Percentiles rank a stretch among this genome's conserved stretches.
These are phyloP conservation scores for Amphiprion percula DNA, from an alignment of 2,113 vertebrate genomes.

Conservation along the genomic window DNA sequence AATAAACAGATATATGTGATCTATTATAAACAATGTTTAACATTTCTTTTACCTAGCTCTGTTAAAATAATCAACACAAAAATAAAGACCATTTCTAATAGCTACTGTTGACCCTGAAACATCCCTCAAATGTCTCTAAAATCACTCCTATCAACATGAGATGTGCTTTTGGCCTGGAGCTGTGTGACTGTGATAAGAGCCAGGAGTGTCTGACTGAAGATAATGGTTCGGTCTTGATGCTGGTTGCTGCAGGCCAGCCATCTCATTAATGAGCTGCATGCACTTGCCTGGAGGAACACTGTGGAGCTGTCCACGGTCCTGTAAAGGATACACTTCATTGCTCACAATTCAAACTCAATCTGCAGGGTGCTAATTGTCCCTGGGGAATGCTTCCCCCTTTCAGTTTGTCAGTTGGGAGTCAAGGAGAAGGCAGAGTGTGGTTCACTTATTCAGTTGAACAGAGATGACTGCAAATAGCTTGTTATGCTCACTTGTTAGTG, in stretches of 20 bases:
- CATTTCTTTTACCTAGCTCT: neutral
- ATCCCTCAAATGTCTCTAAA: slow-evolving; percentile 37
- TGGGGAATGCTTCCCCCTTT: slow-evolving; percentile 66
- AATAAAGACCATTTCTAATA: neutral
- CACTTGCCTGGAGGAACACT: slow-evolving; percentile 60
- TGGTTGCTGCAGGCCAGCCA: slow-evolving; percentile 75
- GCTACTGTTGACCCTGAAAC: slow-evolving; percentile 31
- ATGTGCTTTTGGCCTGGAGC: slow-evolving; percentile 8
- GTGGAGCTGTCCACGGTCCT: slow-evolving; percentile 76
- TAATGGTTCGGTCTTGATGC: slow-evolving; percentile 43
- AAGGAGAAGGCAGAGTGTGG: slow-evolving; percentile 74
- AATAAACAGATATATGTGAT: too few relatives aligned
- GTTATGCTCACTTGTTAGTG: slow-evolving; percentile 67
- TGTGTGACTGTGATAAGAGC: neutral
- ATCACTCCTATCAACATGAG: slow-evolving; percentile 19
- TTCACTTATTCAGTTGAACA: slow-evolving; percentile 59
- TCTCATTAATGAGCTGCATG: slow-evolving; percentile 80
- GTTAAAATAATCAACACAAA: neutral
- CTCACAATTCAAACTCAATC: slow-evolving; percentile 53
- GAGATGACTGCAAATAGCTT: slow-evolving; percentile 39
- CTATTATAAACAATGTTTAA: too few relatives aligned
- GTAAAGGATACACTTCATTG: slow-evolving; percentile 69
- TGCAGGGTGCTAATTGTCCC: slow-evolving; percentile 77
- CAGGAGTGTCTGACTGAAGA: slow-evolving; percentile 23
- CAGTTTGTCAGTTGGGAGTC: slow-evolving; percentile 76